Base-by-base conservation (phyloP, 2,797 vertebrate genomes). In the Podarcis siculus region DNA sequence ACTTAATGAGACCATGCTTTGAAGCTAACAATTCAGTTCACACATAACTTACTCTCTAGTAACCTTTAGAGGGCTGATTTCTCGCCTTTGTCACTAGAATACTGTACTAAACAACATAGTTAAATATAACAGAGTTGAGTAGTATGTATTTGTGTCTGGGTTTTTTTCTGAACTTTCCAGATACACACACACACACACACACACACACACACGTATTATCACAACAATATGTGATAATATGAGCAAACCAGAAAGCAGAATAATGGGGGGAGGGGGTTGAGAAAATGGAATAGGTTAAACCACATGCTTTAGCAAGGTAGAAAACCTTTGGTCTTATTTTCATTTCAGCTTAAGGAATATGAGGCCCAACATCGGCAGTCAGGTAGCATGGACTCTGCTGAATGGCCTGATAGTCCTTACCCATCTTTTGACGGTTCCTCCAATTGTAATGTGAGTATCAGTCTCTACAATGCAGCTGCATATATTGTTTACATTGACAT, bases 311-410 rank as follows among this genome's bases (percentile, higher is more conserved):
- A 83, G 85, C 82, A 82, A 88, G 23, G 19, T 39, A 30, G 45
- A 89, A 72, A 58, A 4, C 85, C 55, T 0, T 90, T 85, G 82
- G 80, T 84, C 37, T 0, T 91, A 67, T 95, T 84, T 97, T 97
- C 97, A 96, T 97, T 98, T 96, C 97, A 99, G 99, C 98, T 99
- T 97, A 99, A 99, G 97, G 99, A 99, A 91, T 99, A 99, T 93
- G 99, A 99, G 96, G 97, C 97, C 66, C 98, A 99, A 95, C 98
- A 97, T 97, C 98, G 98, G 96, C 98, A 99, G 86, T 98, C 97
- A 3, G 95, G 97, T 87, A 91, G 93, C 84, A 86, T 95, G 75
- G 97, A 98, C 27, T 92, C 96, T 72, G 55, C 97, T 19, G 98
- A 99, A 95, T 99, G 98, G 98, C 97, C 98, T 92, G 98, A 99